Base-by-base conservation (phyloP, 2,888 invertebrate genomes). In the Drosophila anceps region DNA sequence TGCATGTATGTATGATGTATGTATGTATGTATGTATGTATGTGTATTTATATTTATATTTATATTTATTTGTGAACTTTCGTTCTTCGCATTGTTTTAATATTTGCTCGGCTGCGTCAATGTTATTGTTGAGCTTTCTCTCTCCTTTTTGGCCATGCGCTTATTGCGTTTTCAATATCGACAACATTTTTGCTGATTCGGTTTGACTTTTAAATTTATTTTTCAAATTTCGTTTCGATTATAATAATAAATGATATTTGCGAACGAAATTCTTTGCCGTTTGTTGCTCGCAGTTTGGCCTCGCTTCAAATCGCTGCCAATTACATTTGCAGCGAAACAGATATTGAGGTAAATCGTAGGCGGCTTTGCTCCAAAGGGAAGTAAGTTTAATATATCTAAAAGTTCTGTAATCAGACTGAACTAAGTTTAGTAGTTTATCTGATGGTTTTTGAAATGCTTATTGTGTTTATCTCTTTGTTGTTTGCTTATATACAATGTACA, bases 101-200 rank as follows among this genome's bases (percentile, higher is more conserved):
- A 61, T 69, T 82, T 80, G 67, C 61, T 71, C 70, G 64, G 66
- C 55, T 43, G 57, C 41, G 59, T 64, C 35, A 43, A 69, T 84
- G 73, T 81, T 81, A 66, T 74, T 75, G 75, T 77, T 37, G 15
- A 43, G 18, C 29, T 46, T 76, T 71, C 73, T 67, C 67, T 71
- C 73, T 67, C 67, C 66, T 72, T 64, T 73, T 55, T 46, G 48
- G 29, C 71, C 58, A 77, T 77, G 65, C 18, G 41, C 13, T 44
- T 15, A 31, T 35, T 64, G 18, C 18, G 35, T 51, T 66, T 53
- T 13, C 6, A 29, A 59, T 51, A 29, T 53, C 13, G 27, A n/a
- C 9, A 35, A 46, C 31, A 37, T 41, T 50, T 61, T 37, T 48
- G n/a, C 43, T 31, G 73, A 63, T 46, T 55, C 39, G 48, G 33